Conservation (phyloP, 2,113 vertebrate species). For the Oreochromis aureus region DNA sequence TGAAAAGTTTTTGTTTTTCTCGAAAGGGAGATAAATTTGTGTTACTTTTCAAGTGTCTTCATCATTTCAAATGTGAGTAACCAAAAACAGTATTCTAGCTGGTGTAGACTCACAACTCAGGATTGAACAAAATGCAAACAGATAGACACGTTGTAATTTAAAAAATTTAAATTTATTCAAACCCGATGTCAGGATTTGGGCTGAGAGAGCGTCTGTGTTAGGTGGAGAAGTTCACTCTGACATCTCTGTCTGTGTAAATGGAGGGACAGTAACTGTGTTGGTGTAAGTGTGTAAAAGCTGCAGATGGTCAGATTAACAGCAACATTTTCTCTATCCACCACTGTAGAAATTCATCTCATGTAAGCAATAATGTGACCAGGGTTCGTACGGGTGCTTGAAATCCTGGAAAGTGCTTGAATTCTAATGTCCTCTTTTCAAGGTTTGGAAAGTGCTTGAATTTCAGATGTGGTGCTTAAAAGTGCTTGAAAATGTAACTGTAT, state of each 20-base stretch:
- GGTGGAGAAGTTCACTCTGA: not conserved
- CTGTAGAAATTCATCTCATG: accelerated
- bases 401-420: too few relatives aligned
- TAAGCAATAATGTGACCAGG: not conserved
- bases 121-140: not conserved
- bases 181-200: not conserved
- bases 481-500: too few relatives aligned
- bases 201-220: not conserved
- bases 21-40: accelerated
- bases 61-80: not conserved
- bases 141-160: not conserved
- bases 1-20: not conserved
- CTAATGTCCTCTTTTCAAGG: too few relatives aligned
- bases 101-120: not conserved
- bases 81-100: not conserved
- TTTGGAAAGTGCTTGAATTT: too few relatives aligned
- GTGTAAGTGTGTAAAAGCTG: not conserved
- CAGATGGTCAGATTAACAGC: not conserved
- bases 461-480: too few relatives aligned
- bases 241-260: not conserved
- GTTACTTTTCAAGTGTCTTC: not conserved
- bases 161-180: not conserved
- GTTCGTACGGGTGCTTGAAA: too few relatives aligned
- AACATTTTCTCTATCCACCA: accelerated
- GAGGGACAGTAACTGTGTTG: too few relatives aligned